Evolutionary conservation across 2,113 vertebrate genomes (phyloP).

Genomic region (Melospiza melodia): DNA sequence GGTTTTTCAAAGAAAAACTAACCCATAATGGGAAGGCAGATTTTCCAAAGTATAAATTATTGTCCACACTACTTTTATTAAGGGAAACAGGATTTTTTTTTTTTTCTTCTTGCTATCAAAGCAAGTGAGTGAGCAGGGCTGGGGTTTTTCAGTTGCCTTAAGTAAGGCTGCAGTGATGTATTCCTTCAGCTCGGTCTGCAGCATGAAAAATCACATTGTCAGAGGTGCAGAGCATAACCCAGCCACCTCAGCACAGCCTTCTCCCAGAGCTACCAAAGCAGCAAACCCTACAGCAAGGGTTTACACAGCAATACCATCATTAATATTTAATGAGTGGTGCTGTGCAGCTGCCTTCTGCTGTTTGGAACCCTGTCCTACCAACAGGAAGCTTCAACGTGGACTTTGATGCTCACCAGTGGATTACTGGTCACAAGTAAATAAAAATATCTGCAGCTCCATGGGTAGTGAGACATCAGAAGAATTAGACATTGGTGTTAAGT

Average conservation of each 20-base stretch:
- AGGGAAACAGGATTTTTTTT: background rate
- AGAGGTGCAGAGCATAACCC: background rate
- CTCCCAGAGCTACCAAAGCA: background rate
- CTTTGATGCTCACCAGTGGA: background rate
- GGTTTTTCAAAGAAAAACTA: background rate
- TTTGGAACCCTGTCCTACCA: background rate
- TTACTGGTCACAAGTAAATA: background rate
- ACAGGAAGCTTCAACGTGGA: background rate
- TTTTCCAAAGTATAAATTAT: background rate
- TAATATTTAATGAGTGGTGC: background rate
- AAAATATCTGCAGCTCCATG: background rate
- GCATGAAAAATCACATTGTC: background rate
- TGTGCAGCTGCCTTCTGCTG: constrained; percentile 1
- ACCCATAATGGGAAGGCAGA: background rate
- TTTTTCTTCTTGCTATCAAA: background rate
- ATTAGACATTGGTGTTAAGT: background rate
- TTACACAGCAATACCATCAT: background rate
- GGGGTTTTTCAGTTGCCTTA: background rate
- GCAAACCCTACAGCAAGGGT: background rate
- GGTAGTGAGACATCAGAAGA: background rate
- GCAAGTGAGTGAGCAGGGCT: background rate
- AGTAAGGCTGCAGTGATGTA: background rate
- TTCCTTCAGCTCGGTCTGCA: background rate
- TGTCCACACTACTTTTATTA: background rate
- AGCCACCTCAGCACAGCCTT: background rate